A percentile compares a stretch with the other conserved stretches of the same genome.
These are phyloP conservation scores for Saccopteryx bilineata DNA, from an alignment of 2,113 vertebrate genomes.

Conservation along the genomic window DNA sequence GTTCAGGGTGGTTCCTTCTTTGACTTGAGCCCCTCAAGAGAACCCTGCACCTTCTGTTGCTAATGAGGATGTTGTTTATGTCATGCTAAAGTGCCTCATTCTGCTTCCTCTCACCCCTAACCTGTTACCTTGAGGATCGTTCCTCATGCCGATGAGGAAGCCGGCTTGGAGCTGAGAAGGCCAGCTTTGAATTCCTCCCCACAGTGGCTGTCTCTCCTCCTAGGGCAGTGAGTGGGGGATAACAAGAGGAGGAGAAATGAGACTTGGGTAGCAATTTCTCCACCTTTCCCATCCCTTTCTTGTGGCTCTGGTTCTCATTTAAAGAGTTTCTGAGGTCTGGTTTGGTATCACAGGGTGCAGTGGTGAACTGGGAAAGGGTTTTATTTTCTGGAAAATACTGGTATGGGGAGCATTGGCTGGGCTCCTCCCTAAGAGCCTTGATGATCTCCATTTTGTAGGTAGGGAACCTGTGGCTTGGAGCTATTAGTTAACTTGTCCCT, in stretches of 20 bases:
- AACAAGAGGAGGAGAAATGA: neutral
- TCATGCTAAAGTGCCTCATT: neutral
- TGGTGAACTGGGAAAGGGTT: neutral
- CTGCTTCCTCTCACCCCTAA: neutral
- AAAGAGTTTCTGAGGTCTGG: neutral
- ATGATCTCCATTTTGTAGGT: neutral
- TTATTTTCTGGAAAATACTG: neutral
- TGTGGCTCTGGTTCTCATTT: constrained; percentile 3
- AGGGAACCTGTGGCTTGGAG: neutral
- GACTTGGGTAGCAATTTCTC: neutral
- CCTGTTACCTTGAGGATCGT: neutral
- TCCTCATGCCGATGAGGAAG: neutral
- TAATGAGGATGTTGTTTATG: neutral
- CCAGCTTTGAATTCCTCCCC: neutral
- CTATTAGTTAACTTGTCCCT: neutral
- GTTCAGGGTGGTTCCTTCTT: neutral
- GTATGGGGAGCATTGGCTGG: neutral
- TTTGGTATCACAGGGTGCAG: neutral
- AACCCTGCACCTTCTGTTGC: neutral
- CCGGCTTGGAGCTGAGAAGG: neutral
- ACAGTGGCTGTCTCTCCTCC: neutral
- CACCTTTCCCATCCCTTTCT: neutral
- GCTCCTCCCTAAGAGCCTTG: neutral
- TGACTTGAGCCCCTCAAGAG: neutral
- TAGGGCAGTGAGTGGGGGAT: neutral